Evolutionary conservation across 2,113 vertebrate species (phyloP), one percentile per base, ranked within the genome.

Genomic region (Ranitomeya imitator): DNA sequence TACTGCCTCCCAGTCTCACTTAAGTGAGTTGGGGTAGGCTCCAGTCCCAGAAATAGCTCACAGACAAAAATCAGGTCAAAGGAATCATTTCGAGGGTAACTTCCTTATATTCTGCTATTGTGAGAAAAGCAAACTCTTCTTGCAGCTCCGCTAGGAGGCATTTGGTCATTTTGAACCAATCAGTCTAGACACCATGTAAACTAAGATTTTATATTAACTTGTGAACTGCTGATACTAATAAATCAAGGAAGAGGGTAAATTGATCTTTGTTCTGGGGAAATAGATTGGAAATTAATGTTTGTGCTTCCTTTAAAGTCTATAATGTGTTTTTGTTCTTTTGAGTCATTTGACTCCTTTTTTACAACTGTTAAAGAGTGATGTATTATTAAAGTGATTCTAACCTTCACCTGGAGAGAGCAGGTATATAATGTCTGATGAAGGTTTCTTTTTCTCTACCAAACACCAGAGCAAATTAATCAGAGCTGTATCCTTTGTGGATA

Each of bases 391-490:
- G 12, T 10, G 45, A 13, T 69, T 79, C 37, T 80, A 78, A 80
- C 77, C 85, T 80, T 87, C 67, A 18, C 77, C 61, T 80, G 61
- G 63, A 67, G 77, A 80, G 7, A 54, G 45, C 9, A 80, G 65
- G 52, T 63, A 79, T 51, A 37, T 37, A 86, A 63, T 37, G 37
- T 78, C 78, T 80, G 52, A 67, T n/a, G 63, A 55, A 51, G 51
- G n/a, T 21, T 87, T 87, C 71, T 65, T 52, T 51, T 57, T 57
- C 45, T 18, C 61, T 80, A 37, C 1, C 63, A 71, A 60, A 23
- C 76, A 87, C 85, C 51, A 71, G 67, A 63, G 55, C 63, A 80
- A 67, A 79, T 69, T 55, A 86, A 55, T 86, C 85, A 52, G 85
- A 55, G 61, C 45, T 9, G 31, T 67, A 77, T 87, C 85, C 85